Base-by-base conservation (phyloP, 2,888 invertebrate species). In the Xylota segnis region DNA sequence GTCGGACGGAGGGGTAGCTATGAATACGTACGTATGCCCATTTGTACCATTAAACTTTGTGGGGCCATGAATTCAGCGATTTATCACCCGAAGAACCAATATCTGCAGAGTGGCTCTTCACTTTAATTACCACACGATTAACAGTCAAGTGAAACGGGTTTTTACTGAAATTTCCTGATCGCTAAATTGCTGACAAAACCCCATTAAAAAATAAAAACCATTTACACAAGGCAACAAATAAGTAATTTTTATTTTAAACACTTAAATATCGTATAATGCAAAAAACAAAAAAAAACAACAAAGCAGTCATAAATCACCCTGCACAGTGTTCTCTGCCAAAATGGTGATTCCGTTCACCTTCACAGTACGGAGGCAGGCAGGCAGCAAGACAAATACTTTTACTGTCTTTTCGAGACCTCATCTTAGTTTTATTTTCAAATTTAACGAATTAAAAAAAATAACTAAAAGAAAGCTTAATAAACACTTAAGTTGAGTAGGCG, bases 261-360 rank as follows among this genome's bases (percentile, higher is more conserved):
- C 14, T 32, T 14, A 14, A 14, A 37, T 18, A 32, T 56, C 7
- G 16, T 2, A n/a, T 14, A 5, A 12, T 37, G 34, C 18, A 58
- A 58, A 58, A n/a, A 58, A 58, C 3, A 23, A 23, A 43, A 27
- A 43, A 12, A 40, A 40, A 23, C n/a, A 59, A 59, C 1, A 3
- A 59, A 40, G 40, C 23, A 14, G 66, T 52, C 66, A 66, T 66
- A 66, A 66, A 66, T 66, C 66, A 50, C 66, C 34, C n/a, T 50
- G 52, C 37, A 52, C 37, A 52, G n/a, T 6, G 12, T 40, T 37
- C 59, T 3, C 18, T 6, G n/a, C 9, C 16, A 32, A 47, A 63
- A 47, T 12, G 7, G 45, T 7, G 12, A 65, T 65, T 50, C 50
- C 32, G 29, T 50, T 65, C 47, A 29, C 29, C 45, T 47, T 40